Conservation (phyloP, 2,797 vertebrate genomes). For the Sebastes vulpes region DNA sequence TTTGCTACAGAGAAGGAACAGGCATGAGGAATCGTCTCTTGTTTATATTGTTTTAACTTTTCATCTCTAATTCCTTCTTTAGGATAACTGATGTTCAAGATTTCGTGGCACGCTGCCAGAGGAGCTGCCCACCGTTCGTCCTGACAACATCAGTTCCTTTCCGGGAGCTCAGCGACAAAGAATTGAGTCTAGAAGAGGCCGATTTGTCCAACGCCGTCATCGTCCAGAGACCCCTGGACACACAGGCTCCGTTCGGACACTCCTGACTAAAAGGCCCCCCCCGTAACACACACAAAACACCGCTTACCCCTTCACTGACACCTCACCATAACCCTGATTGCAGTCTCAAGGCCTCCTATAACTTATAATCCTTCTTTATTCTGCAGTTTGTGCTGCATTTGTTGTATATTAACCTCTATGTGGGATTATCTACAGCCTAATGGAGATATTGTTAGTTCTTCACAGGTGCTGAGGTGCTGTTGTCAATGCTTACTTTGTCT, state of each 20-base stretch:
- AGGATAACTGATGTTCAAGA: slow-evolving; percentile 92
- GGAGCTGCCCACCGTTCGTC: slow-evolving; percentile 86
- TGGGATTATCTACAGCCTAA: slow-evolving; percentile 19
- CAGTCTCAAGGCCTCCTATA: not conserved
- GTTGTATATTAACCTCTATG: not conserved
- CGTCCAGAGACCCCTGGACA: slow-evolving; percentile 90
- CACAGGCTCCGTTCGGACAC: slow-evolving; percentile 83
- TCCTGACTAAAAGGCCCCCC: slow-evolving; percentile 66
- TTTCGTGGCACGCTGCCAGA: slow-evolving; percentile 90
- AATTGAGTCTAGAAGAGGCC: slow-evolving; percentile 90
- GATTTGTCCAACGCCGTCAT: slow-evolving; percentile 92
- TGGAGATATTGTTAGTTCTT: slow-evolving; percentile 16
- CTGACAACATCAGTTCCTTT: slow-evolving; percentile 91
- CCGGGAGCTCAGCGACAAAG: slow-evolving; percentile 86
- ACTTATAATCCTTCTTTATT: not conserved
- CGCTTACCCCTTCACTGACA: not conserved
- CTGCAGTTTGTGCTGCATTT: slow-evolving; percentile 12
- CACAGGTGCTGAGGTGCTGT: slow-evolving; percentile 15
- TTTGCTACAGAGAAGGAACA: not conserved
- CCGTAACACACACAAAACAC: not conserved
- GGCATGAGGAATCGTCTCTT: not conserved
- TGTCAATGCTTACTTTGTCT: slow-evolving; percentile 13
- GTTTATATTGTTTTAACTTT: not conserved
- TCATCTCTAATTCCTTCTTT: not conserved
- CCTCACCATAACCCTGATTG: not conserved